phyloP scores from a whole-genome alignment of 2,797 vertebrate genomes.

The Syngnathus acus region DNA sequence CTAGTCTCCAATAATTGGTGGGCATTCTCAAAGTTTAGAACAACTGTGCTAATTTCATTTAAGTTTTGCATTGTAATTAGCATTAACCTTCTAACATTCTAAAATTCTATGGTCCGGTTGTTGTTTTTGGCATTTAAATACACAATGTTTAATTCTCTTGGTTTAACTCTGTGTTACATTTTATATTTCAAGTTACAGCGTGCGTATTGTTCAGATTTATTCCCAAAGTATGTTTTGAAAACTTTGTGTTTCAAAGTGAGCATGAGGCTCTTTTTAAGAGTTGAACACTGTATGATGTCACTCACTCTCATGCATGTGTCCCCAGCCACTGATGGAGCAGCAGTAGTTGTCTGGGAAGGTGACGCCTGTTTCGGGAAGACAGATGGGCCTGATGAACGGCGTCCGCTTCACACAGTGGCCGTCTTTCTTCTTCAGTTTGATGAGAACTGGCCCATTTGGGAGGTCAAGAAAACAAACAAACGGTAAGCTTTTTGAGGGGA shows the following conservation, averaged over 20 bases:
- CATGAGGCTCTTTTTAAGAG: neutral
- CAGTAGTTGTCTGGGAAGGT: conserved; percentile 70
- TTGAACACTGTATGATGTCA: conserved; percentile 5
- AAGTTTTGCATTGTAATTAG: too few relatives aligned
- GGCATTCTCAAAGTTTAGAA: too few relatives aligned
- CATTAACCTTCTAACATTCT: too few relatives aligned
- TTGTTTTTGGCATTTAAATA: too few relatives aligned
- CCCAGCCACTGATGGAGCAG: conserved; percentile 91
- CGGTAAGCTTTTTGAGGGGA: conserved; percentile 15
- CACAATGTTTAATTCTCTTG: too few relatives aligned
- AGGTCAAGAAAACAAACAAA: conserved; percentile 8
- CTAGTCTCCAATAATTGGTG: too few relatives aligned
- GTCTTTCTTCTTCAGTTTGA: conserved; percentile 84
- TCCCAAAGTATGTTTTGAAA: neutral
- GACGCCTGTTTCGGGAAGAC: conserved; percentile 74
- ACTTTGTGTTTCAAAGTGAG: neutral
- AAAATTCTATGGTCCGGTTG: too few relatives aligned
- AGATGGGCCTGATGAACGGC: conserved; percentile 85
- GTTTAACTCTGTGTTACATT: too few relatives aligned
- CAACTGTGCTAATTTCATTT: too few relatives aligned
- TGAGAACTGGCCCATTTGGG: conserved; percentile 67
- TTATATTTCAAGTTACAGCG: neutral
- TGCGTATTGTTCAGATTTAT: neutral
- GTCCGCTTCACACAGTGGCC: conserved; percentile 76
- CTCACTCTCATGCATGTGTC: conserved; percentile 82